Conservation (phyloP, 2,113 vertebrate genomes). For the Poeciliopsis occidentalis region DNA sequence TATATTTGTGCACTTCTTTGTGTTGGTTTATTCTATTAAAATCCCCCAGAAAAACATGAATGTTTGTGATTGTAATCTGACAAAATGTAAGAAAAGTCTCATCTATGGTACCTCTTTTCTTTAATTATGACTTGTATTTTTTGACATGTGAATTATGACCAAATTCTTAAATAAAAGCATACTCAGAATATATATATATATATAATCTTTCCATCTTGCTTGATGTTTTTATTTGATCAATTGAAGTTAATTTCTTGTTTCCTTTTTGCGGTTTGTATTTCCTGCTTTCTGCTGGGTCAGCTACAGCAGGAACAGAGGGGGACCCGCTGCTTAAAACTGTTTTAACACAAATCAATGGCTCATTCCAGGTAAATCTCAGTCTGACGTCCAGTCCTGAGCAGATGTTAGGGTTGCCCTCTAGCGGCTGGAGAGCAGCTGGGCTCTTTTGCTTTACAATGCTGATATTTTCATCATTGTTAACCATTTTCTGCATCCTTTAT, state of each 20-base stretch:
- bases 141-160: neutral
- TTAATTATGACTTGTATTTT: neutral
- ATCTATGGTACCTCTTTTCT: neutral
- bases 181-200: neutral
- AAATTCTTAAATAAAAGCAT: neutral
- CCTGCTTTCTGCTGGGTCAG: constrained; percentile 36
- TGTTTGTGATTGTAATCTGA: neutral
- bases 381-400: constrained; percentile 14
- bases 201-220: too few species aligned
- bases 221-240: neutral
- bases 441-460: constrained; percentile 12
- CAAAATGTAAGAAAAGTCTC: neutral
- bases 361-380: constrained; percentile 17
- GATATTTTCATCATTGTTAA: constrained; percentile 21
- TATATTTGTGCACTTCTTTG: neutral
- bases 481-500: neutral
- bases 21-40: neutral
- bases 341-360: constrained; percentile 46
- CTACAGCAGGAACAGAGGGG: constrained; percentile 26
- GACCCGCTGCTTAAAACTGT: constrained; percentile 18
- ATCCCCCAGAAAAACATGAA: neutral
- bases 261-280: neutral
- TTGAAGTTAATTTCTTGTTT: neutral
- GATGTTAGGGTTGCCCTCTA: constrained; percentile 58
- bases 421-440: constrained; percentile 53